A percentile compares a stretch with the other conserved stretches of the same genome.
phyloP scores from a whole-genome alignment of 1,140 invertebrate species.

The Pristionchus pacificus region DNA sequence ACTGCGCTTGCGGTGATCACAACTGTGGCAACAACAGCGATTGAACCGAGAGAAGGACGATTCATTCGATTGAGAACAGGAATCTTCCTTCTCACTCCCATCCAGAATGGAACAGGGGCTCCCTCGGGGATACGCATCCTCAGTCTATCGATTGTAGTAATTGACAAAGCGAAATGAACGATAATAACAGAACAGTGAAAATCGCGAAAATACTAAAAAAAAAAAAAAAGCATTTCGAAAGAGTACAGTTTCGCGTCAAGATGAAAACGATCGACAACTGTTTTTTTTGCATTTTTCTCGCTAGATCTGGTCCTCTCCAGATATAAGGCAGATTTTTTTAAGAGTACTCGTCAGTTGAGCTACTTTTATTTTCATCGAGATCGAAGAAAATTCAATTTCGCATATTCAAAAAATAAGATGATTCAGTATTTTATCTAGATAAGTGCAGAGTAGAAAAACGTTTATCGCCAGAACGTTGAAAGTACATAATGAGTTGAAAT shows the following conservation, averaged over 20 bases:
- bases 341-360: too few relatives aligned
- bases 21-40: conserved; percentile 31
- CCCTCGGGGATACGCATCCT: conserved; percentile 32
- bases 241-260: neutral
- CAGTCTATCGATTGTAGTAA: neutral
- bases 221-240: neutral
- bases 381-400: too few relatives aligned
- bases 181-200: neutral
- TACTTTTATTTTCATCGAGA: too few relatives aligned
- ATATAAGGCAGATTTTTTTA: neutral
- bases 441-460: too few relatives aligned
- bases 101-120: conserved; percentile 27
- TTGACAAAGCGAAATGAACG: neutral
- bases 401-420: too few relatives aligned
- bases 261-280: neutral
- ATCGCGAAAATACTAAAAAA: neutral
- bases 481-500: too few relatives aligned
- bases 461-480: too few relatives aligned
- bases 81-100: conserved; percentile 17
- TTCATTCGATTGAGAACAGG: conserved; percentile 11
- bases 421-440: too few relatives aligned
- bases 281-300: neutral
- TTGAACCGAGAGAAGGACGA: conserved; percentile 25
- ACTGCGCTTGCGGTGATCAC: conserved; percentile 26
- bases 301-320: neutral